These are phyloP conservation scores for Mus musculus DNA, from an alignment of 2,113 vertebrate species.

Conservation along the genomic window DNA sequence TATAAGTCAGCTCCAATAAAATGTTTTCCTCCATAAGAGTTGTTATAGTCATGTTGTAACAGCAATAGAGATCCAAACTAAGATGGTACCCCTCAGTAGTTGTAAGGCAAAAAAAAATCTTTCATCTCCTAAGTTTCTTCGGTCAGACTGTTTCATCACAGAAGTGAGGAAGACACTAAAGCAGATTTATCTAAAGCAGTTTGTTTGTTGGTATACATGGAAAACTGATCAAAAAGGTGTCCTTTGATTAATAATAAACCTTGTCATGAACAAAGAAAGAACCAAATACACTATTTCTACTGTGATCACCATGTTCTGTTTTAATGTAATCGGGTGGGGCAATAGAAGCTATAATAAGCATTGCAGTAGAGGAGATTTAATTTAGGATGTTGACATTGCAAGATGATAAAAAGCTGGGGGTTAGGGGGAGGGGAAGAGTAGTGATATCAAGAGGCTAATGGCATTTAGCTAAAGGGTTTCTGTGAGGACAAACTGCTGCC, in stretches of 20 bases:
- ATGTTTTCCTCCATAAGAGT: not conserved
- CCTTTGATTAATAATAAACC: not conserved
- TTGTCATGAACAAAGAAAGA: not conserved
- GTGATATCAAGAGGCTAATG: not conserved
- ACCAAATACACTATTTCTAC: not conserved
- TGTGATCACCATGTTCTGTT: conserved; percentile 17
- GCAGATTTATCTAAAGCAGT: not conserved
- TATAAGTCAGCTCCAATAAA: not conserved
- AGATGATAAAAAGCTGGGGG: not conserved
- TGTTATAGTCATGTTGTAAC: not conserved
- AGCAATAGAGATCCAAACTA: not conserved
- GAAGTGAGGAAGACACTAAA: not conserved
- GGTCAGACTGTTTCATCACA: not conserved
- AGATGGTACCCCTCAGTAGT: not conserved
- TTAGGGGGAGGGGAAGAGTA: not conserved
- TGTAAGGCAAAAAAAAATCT: not conserved
- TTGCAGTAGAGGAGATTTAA: conserved; percentile 15
- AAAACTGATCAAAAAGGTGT: not conserved
- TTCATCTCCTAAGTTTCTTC: not conserved
- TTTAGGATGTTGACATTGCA: not conserved
- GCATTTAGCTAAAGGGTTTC: not conserved
- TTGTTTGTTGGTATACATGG: not conserved
- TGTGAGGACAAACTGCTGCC: not conserved
- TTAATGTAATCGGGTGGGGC: not conserved
- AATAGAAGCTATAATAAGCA: not conserved